Conservation (phyloP, 2,888 invertebrate genomes). For the Nasonovia ribisnigri region DNA sequence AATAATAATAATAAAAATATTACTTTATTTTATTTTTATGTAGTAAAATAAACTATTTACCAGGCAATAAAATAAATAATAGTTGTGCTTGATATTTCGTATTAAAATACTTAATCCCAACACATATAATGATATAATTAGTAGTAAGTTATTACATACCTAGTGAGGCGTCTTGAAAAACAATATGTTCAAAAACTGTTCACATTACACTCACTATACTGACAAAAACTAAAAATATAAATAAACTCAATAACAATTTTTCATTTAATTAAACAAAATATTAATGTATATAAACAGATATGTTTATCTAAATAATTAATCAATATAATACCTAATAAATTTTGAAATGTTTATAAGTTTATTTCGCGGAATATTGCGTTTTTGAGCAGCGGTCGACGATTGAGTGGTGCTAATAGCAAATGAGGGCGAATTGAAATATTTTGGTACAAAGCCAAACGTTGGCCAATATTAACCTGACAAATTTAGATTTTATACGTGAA, state of each 20-base stretch:
- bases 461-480: slow-evolving; percentile 63
- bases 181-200: slow-evolving; percentile 40
- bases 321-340: slow-evolving; percentile 51
- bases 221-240: slow-evolving; percentile 52
- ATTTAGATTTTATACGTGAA: slow-evolving; percentile 65
- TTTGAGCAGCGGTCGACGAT: slow-evolving; percentile 65
- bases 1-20: not conserved
- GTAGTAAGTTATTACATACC: slow-evolving; percentile 21
- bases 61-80: not conserved
- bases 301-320: slow-evolving; percentile 36
- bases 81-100: not conserved
- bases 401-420: slow-evolving; percentile 64
- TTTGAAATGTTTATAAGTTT: slow-evolving; percentile 55
- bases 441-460: slow-evolving; percentile 55
- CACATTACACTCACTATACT: slow-evolving; percentile 57
- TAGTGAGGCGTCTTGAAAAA: slow-evolving; percentile 43
- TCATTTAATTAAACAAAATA: slow-evolving; percentile 9
- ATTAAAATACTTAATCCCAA: not conserved
- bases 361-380: slow-evolving; percentile 64
- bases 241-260: slow-evolving; percentile 28
- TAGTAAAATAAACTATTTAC: not conserved
- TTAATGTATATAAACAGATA: not conserved
- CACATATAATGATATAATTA: not conserved
- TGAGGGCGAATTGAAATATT: slow-evolving; percentile 64
- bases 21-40: not conserved